Evolutionary conservation across 2,797 vertebrate species (phyloP).

Genomic region (Oceanodroma leucorhoa): DNA sequence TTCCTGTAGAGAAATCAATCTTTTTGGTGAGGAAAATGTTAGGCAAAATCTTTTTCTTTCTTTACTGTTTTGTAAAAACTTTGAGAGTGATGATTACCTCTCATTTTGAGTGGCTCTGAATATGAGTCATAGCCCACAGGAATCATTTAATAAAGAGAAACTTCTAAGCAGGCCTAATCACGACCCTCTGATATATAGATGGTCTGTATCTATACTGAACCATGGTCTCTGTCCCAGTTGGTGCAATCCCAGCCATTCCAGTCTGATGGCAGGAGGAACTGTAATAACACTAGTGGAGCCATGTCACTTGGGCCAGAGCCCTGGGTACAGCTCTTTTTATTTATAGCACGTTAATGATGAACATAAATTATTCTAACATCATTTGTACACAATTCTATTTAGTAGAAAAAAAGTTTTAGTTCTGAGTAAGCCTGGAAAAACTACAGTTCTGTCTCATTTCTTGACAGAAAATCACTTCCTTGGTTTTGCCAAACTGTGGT

Average conservation of each 20-base stretch:
- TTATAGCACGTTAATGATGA: background rate
- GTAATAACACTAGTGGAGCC: background rate
- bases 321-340: background rate
- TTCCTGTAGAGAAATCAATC: background rate
- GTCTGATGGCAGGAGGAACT: background rate
- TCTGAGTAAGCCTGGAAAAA: background rate
- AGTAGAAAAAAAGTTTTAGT: background rate
- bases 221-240: background rate
- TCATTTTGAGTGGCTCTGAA: background rate
- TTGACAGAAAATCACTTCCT: background rate
- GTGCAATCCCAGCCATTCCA: background rate
- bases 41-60: background rate
- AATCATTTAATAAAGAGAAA: background rate
- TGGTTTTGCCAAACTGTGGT: background rate
- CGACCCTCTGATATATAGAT: background rate
- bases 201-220: background rate
- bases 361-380: background rate
- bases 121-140: background rate
- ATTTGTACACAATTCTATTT: background rate
- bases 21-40: background rate
- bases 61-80: background rate
- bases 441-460: background rate
- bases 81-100: background rate
- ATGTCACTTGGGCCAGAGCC: background rate
- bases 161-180: background rate